phyloP scores from a whole-genome alignment of 2,888 invertebrate species.

The Pachycephus smyrnensis region DNA sequence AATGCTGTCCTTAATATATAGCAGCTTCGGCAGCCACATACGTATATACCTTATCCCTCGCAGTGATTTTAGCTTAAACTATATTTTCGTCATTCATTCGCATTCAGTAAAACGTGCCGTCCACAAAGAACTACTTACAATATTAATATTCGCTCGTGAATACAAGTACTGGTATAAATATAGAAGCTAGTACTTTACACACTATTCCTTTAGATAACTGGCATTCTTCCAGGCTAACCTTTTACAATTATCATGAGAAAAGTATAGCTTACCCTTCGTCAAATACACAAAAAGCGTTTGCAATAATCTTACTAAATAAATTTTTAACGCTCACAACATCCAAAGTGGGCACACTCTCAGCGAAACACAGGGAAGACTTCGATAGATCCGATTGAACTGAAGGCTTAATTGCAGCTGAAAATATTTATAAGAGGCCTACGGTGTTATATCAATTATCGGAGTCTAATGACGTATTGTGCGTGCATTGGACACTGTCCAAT shows the following conservation, averaged over 20 bases:
- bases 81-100: neutral
- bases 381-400: neutral
- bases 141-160: neutral
- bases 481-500: neutral
- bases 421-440: neutral
- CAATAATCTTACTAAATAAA: neutral
- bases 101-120: neutral
- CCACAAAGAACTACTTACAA: neutral
- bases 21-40: neutral
- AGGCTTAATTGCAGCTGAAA: neutral
- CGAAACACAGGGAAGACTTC: neutral
- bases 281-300: neutral
- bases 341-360: neutral
- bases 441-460: neutral
- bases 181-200: neutral
- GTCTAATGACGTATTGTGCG: neutral
- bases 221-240: neutral
- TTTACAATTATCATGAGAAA: neutral
- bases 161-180: slow-evolving; percentile 4
- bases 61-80: neutral
- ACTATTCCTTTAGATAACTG: neutral
- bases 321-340: neutral
- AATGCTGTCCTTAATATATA: neutral
- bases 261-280: neutral
- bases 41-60: neutral